Evolutionary conservation across 2,888 invertebrate species (phyloP).

Genomic region (Anthrax anthrax): DNA sequence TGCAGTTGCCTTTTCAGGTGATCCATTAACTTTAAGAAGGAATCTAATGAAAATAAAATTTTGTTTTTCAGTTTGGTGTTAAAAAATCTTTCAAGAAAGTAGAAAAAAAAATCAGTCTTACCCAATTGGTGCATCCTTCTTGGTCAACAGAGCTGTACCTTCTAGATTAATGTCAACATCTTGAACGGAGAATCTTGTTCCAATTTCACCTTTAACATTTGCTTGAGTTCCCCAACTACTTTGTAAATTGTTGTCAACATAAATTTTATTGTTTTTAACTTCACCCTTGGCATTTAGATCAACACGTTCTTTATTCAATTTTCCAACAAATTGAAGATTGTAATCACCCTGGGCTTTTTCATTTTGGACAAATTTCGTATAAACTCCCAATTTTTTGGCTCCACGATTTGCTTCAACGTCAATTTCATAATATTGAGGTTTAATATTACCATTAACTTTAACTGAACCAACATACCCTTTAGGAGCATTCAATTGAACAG

Average conservation of each 20-base stretch:
- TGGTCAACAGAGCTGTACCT: constrained; percentile 20
- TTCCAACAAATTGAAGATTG: constrained; percentile 44
- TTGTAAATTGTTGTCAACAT: constrained; percentile 20
- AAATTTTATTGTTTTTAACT: constrained; percentile 27
- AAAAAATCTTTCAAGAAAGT: too few relatives aligned
- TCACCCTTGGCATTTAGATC: constrained; percentile 22
- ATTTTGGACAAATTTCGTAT: constrained; percentile 34
- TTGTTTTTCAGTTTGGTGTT: too few relatives aligned
- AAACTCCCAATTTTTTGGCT: constrained; percentile 41
- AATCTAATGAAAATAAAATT: constrained; percentile 14
- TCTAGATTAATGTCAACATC: constrained; percentile 26
- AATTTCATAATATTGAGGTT: constrained; percentile 41
- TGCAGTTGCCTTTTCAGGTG: constrained; percentile 30
- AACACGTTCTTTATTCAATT: constrained; percentile 28
- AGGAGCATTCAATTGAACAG: constrained; percentile 13
- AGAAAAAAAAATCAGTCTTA: background rate
- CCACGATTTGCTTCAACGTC: constrained; percentile 43
- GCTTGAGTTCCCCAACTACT: constrained; percentile 27
- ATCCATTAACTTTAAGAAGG: constrained; percentile 20
- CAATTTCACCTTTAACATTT: constrained; percentile 25
- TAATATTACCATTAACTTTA: constrained; percentile 41
- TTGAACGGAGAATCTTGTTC: constrained; percentile 21
- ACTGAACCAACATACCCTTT: background rate
- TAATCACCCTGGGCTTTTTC: constrained; percentile 31
- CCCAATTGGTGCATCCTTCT: constrained; percentile 20